Percentiles rank a stretch among this genome's conserved stretches.
phyloP scores from a whole-genome alignment of 2,113 vertebrate species.

The Callithrix jacchus region DNA sequence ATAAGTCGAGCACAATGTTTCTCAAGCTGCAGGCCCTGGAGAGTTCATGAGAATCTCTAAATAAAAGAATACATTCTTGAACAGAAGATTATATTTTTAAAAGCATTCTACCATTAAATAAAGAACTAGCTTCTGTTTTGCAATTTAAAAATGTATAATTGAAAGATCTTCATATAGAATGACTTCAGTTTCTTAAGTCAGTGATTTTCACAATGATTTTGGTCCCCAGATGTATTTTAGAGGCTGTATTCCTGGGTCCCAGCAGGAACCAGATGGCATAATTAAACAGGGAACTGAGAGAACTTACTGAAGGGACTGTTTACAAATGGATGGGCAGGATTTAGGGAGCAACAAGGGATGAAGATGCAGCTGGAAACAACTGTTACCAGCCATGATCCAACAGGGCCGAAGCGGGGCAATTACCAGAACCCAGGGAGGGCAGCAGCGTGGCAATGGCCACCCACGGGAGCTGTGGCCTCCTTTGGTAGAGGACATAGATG shows the following conservation, averaged over 20 bases:
- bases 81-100: not conserved
- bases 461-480: not conserved
- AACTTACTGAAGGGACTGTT: not conserved
- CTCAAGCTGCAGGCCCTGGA: not conserved
- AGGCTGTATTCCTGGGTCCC: not conserved
- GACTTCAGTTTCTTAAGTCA: conserved; percentile 19
- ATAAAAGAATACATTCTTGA: not conserved
- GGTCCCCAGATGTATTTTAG: not conserved
- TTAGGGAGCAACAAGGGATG: not conserved
- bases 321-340: not conserved
- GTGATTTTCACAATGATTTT: conserved; percentile 11
- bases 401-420: too few species aligned
- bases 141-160: not conserved
- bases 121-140: not conserved
- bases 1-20: not conserved
- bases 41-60: conserved; percentile 18
- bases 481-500: not conserved
- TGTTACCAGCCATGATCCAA: not conserved
- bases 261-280: conserved; percentile 16
- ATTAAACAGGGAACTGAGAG: not conserved
- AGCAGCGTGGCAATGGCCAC: not conserved
- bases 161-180: not conserved
- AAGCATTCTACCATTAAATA: conserved; percentile 2
- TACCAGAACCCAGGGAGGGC: not conserved
- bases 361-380: not conserved